These are phyloP conservation scores for Osmerus eperlanus DNA, from an alignment of 2,113 vertebrate genomes.

Conservation along the genomic window DNA sequence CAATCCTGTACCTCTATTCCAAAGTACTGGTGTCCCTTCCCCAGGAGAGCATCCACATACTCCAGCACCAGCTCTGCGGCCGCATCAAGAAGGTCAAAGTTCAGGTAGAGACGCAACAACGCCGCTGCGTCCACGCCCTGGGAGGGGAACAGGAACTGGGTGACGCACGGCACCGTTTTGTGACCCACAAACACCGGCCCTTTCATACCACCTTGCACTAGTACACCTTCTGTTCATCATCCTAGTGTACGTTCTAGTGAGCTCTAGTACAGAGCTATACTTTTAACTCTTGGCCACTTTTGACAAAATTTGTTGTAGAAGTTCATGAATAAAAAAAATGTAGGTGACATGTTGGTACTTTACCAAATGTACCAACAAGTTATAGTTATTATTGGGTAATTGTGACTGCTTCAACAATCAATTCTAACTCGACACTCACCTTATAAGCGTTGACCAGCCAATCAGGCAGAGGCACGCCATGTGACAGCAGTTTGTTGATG, in stretches of 20 bases:
- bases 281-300: too few relatives aligned
- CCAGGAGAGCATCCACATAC: constrained; percentile 86
- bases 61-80: constrained; percentile 89
- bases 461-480: constrained; percentile 85
- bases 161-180: too few relatives aligned
- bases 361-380: too few relatives aligned
- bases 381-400: too few relatives aligned
- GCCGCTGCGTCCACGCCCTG: constrained; percentile 84
- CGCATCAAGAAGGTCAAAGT: constrained; percentile 86
- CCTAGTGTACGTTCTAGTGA: too few relatives aligned
- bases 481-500: constrained; percentile 89
- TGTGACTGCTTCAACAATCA: neutral
- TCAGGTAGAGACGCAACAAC: constrained; percentile 88
- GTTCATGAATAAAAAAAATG: too few relatives aligned
- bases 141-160: constrained; percentile 4
- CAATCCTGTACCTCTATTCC: constrained; percentile 81
- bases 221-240: too few relatives aligned
- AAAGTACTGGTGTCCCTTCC: constrained; percentile 90
- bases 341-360: too few relatives aligned
- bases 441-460: constrained; percentile 93
- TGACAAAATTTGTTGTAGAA: too few relatives aligned
- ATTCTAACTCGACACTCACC: constrained; percentile 62
- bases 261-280: too few relatives aligned
- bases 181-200: too few relatives aligned
- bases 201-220: too few relatives aligned